A percentile compares a stretch with the other conserved stretches of the same genome.
Evolutionary conservation across 2,888 invertebrate species (phyloP).

Genomic region (Itoplectis maculator): DNA sequence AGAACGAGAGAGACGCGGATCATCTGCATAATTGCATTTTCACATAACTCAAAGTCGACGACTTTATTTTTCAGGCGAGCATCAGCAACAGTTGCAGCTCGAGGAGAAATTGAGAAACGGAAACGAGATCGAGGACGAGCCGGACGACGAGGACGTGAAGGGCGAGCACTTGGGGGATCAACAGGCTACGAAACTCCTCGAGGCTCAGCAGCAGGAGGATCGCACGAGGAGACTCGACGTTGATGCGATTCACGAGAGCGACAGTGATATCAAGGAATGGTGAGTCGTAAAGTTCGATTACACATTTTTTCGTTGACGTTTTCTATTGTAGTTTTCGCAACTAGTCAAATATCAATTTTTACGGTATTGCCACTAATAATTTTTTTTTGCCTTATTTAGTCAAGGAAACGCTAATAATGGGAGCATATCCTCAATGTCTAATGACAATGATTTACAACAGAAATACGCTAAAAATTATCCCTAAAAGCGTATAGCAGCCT

Average conservation of each 20-base stretch:
- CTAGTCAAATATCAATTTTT: too few relatives aligned
- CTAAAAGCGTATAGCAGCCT: conserved; percentile 8
- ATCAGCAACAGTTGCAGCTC: conserved; percentile 68
- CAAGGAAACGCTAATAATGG: background rate
- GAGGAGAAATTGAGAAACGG: conserved; percentile 68
- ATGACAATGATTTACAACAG: background rate
- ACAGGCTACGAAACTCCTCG: conserved; percentile 43
- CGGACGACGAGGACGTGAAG: conserved; percentile 65
- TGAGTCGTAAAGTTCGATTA: conserved; percentile 59
- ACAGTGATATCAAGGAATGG: conserved; percentile 74
- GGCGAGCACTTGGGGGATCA: conserved; percentile 39
- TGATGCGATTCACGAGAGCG: conserved; percentile 66
- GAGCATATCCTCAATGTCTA: background rate
- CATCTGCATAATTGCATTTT: conserved; percentile 68
- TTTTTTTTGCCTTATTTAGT: background rate
- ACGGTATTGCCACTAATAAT: too few relatives aligned
- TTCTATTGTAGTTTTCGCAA: too few relatives aligned
- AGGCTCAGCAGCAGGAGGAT: conserved; percentile 59
- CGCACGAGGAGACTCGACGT: conserved; percentile 55
- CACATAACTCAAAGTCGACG: conserved; percentile 54
- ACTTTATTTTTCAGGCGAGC: conserved; percentile 70
- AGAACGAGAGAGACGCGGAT: background rate
- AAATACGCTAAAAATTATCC: background rate
- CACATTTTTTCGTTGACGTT: too few relatives aligned
- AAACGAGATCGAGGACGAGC: conserved; percentile 64